Percentiles rank a stretch among this genome's conserved stretches.
phyloP scores from a whole-genome alignment of 1,140 invertebrate genomes.

The Phymastichus coffea region DNA sequence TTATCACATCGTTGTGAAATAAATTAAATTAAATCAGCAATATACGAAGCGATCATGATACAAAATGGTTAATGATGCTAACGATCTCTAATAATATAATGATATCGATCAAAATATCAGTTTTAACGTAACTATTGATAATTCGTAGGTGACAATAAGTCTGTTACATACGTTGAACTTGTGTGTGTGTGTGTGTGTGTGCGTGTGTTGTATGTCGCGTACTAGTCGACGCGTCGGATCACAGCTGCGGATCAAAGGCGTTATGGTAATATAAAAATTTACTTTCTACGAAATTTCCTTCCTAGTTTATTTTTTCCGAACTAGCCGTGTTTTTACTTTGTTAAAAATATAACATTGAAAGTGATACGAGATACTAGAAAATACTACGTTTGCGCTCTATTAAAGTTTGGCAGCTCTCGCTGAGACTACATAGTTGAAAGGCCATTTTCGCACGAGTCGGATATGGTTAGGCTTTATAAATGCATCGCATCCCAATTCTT shows the following conservation, averaged over 20 bases:
- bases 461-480: not conserved
- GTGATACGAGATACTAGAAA: not conserved
- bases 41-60: constrained; percentile 18
- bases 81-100: constrained; percentile 16
- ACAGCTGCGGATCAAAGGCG: constrained; percentile 28
- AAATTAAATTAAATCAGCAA: constrained; percentile 29
- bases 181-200: constrained; percentile 1
- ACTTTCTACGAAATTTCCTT: not conserved
- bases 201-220: too few species aligned
- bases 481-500: not conserved
- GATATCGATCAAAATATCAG: constrained; percentile 14
- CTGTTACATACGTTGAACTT: constrained; percentile 6
- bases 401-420: constrained; percentile 22
- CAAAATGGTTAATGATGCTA: constrained; percentile 11
- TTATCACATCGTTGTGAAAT: constrained; percentile 33
- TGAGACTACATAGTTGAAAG: constrained; percentile 1
- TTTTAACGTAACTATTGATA: constrained; percentile 20
- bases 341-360: constrained; percentile 4
- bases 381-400: constrained; percentile 3
- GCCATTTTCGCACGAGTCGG: constrained; percentile 6
- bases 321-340: constrained; percentile 6
- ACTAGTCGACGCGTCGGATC: constrained; percentile 17
- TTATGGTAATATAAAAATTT: not conserved
- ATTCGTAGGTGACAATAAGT: constrained; percentile 21
- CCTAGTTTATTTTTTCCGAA: constrained; percentile 1